Evolutionary conservation across 2,888 invertebrate species (phyloP), one percentile per base, ranked within the genome.

Genomic region (Stenchaetothrips biformis): DNA sequence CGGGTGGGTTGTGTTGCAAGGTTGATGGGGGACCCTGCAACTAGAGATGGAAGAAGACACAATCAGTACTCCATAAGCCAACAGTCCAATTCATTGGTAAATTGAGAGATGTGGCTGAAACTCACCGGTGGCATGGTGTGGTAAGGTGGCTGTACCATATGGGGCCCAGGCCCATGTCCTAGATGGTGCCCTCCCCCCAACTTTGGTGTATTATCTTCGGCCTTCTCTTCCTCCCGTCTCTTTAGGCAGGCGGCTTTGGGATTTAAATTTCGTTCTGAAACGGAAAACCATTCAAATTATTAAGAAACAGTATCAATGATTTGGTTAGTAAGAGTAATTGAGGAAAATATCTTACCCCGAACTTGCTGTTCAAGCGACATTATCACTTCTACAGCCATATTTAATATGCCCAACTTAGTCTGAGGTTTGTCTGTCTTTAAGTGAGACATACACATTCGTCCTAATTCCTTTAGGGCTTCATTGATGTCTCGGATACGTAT

Each of bases 401-500:
- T 99, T 83, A 99, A 92, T 84, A 99, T 98, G 84, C 98, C 98
- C 81, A 99, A 91, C 89, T 99, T 99, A 81, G 99, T 99, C 89
- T 98, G 97, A 83, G 97, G 97, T 88, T 99, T 98, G 88, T 98
- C 98, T 82, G 95, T 96, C 89, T 96, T 96, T 81, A 97, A 90
- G 87, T 99, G 98, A 84, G 97, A 94, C 92, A 97, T 96, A 87
- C 98, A 98, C 98, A 99, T 99, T 85, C 97, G 90, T 8, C 99
- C 99, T 82, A 99, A 90, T 89, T 99, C 99, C 88, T 99, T 99
- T 83, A 99, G 91, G 82, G 99, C 99, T 88, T 98, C 98, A 88
- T 99, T 99, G 87, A 99, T 99, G 88, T 99, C 99, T 84, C 98
- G 92, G 88, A 99, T 99, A 86, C 99, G 94, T 91, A 99, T 97